These are phyloP conservation scores for Bufo bufo DNA, from an alignment of 2,113 vertebrate species.

Conservation along the genomic window DNA sequence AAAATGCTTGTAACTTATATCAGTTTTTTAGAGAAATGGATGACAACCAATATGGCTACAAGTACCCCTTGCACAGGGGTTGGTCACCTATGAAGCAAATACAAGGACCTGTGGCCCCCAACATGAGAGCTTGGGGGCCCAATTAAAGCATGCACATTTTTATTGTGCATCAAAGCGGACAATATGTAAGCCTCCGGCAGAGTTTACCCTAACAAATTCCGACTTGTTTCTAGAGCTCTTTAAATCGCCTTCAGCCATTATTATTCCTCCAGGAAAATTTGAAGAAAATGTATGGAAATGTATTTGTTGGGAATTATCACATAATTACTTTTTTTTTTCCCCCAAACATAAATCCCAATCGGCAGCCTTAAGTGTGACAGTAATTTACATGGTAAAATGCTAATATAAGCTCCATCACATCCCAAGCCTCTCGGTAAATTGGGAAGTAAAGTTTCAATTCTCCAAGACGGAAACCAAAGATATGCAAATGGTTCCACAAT, in stretches of 20 bases:
- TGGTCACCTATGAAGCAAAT: too few species aligned
- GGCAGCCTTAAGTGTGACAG: neutral
- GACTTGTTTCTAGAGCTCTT: constrained; percentile 12
- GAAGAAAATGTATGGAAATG: constrained; percentile 44
- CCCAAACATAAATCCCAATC: constrained; percentile 26
- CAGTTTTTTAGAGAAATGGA: too few species aligned
- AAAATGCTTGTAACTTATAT: too few species aligned
- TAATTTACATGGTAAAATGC: constrained; percentile 37
- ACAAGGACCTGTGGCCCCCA: neutral
- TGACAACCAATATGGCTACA: neutral
- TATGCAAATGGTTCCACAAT: constrained; percentile 41
- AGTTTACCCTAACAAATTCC: constrained; percentile 7
- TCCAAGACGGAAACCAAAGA: constrained; percentile 3
- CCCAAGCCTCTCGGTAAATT: constrained; percentile 17
- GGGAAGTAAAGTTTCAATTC: neutral
- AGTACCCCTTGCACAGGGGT: neutral
- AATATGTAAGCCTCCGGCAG: neutral
- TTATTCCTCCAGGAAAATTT: constrained; percentile 32
- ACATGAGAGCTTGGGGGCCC: neutral
- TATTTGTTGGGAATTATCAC: constrained; percentile 46
- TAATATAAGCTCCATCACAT: neutral
- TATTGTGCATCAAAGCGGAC: neutral
- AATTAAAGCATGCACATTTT: neutral
- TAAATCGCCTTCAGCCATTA: constrained; percentile 25
- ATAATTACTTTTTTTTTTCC: constrained; percentile 19